Conservation (phyloP, 2,113 vertebrate species). For the Formicarius rufipectus region DNA sequence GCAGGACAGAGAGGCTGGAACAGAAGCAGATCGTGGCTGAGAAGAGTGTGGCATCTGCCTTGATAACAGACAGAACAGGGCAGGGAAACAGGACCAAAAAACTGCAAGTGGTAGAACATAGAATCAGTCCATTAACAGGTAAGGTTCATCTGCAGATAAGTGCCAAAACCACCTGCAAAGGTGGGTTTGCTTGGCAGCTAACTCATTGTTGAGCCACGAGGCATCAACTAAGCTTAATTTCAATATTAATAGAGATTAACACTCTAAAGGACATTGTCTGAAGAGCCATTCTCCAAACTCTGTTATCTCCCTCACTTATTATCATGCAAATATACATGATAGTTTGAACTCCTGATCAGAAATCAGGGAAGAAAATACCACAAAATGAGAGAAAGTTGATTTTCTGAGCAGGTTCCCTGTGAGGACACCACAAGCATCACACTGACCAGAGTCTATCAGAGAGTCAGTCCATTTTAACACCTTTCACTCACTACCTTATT, state of each 20-base stretch:
- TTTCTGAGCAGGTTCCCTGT: not conserved
- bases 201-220: not conserved
- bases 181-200: not conserved
- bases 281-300: not conserved
- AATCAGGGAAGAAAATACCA: not conserved
- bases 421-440: not conserved
- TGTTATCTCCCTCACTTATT: rapidly evolving
- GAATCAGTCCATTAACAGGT: not conserved
- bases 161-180: not conserved
- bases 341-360: not conserved
- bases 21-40: not conserved
- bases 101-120: rapidly evolving
- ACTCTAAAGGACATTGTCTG: not conserved
- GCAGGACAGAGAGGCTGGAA: not conserved
- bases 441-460: not conserved
- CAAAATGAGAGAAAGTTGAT: not conserved
- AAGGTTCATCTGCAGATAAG: not conserved
- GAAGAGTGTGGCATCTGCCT: not conserved
- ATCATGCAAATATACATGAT: not conserved
- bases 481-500: not conserved
- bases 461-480: not conserved
- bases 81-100: not conserved
- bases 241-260: not conserved
- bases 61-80: rapidly evolving
- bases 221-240: not conserved